Conservation (phyloP, 2,888 invertebrate genomes). For the Peribatodes rhomboidaria region DNA sequence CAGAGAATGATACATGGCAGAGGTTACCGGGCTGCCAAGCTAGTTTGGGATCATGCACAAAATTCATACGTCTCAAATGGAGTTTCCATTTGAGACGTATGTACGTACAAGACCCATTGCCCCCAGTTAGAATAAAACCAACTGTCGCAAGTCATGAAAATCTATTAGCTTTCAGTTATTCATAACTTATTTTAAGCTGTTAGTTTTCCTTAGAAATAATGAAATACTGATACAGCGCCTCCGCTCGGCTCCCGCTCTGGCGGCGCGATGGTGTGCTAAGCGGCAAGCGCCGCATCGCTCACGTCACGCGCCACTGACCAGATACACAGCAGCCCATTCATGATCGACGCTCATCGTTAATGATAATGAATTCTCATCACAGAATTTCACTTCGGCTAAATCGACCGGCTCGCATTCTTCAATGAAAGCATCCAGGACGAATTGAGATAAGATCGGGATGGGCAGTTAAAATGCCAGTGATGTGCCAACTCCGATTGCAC, state of each 20-base stretch:
- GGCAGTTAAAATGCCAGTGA: conserved; percentile 79
- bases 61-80: too few species aligned
- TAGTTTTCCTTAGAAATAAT: too few species aligned
- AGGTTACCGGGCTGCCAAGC: too few species aligned
- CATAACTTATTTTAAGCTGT: too few species aligned
- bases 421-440: conserved; percentile 69
- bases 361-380: conserved; percentile 65
- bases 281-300: conserved; percentile 7
- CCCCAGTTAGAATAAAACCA: too few species aligned
- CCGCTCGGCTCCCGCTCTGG: background rate
- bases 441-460: conserved; percentile 79
- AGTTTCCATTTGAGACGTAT: too few species aligned
- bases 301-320: conserved; percentile 65
- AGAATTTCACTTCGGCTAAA: conserved; percentile 68
- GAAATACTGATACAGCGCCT: too few species aligned
- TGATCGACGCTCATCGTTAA: conserved; percentile 67
- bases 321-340: conserved; percentile 77
- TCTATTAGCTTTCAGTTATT: too few species aligned
- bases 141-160: too few species aligned
- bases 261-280: background rate
- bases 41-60: too few species aligned
- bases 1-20: too few species aligned
- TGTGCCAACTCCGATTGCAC: conserved; percentile 76
- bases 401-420: conserved; percentile 70
- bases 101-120: too few species aligned